phyloP scores from a whole-genome alignment of 2,797 vertebrate genomes.

The Cirrhinus mrigala region DNA sequence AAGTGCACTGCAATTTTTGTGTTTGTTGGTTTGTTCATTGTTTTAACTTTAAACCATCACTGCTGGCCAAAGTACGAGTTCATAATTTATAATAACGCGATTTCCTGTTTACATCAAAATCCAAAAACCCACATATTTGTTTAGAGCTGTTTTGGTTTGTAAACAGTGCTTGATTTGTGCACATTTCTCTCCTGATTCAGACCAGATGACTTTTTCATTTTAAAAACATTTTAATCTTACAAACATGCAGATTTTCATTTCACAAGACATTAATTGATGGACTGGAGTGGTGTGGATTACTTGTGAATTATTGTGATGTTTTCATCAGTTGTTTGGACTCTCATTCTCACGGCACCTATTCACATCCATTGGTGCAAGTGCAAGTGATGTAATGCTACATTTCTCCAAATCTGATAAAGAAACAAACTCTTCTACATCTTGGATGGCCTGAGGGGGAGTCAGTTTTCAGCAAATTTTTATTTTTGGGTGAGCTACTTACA shows the following conservation, averaged over 20 bases:
- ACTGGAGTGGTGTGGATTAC: not conserved
- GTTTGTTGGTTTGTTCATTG: not conserved
- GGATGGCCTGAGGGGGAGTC: not conserved
- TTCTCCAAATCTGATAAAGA: not conserved
- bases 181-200: not conserved
- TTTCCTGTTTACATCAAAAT: not conserved
- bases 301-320: not conserved
- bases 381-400: not conserved
- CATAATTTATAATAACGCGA: not conserved
- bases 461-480: not conserved
- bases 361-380: not conserved
- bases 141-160: not conserved
- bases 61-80: not conserved
- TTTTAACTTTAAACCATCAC: not conserved
- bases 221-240: no score
- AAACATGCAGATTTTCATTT: not conserved
- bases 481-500: not conserved
- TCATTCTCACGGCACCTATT: not conserved
- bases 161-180: not conserved
- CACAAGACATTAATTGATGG: not conserved
- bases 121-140: not conserved
- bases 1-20: not conserved
- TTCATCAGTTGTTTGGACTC: not conserved
- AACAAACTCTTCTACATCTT: not conserved
- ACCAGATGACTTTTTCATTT: not conserved